These are phyloP conservation scores for Dendrocincla tyrannina DNA, from an alignment of 2,797 vertebrate species.

Conservation along the genomic window DNA sequence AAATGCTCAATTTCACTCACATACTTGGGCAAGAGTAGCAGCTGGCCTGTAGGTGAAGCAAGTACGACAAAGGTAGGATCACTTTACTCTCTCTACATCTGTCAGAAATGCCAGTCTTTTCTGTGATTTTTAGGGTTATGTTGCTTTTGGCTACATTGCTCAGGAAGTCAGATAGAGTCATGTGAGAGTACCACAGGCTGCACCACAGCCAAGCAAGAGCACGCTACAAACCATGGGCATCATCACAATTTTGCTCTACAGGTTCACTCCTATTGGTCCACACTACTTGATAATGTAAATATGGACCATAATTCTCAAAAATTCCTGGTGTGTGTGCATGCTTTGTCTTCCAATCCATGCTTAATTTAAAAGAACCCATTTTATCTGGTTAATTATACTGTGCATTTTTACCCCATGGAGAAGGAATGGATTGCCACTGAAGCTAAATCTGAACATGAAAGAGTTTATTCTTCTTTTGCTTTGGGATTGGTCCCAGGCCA, in stretches of 20 bases:
- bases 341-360: neutral
- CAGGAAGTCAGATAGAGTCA: neutral
- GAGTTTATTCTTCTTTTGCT: neutral
- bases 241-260: neutral
- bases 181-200: neutral
- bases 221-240: neutral
- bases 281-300: neutral
- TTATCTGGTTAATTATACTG: neutral
- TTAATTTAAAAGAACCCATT: neutral
- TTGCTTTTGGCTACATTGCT: neutral
- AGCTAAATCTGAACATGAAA: neutral
- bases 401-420: neutral
- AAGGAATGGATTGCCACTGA: neutral
- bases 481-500: neutral
- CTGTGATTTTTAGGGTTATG: neutral
- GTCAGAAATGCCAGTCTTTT: neutral
- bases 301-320: neutral
- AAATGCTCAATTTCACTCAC: slow-evolving; percentile 68
- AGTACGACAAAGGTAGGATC: neutral
- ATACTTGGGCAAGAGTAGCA: neutral
- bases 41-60: neutral
- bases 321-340: neutral
- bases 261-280: neutral
- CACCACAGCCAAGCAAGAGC: neutral
- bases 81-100: neutral